A percentile compares a stretch with the other conserved stretches of the same genome.
phyloP scores from a whole-genome alignment of 2,113 vertebrate genomes.

The Solea solea region DNA sequence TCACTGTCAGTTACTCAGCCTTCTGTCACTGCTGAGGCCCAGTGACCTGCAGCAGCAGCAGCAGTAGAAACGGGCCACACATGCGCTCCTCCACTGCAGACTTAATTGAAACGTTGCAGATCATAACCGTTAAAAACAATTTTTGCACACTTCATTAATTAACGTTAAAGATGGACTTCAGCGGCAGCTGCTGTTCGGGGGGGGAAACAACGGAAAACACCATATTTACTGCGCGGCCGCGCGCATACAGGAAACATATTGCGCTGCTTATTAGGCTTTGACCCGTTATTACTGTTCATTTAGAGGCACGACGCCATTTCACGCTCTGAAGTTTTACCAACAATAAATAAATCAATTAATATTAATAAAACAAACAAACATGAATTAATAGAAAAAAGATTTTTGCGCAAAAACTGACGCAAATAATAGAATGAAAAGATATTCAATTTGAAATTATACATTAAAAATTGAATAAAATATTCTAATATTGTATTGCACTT shows the following conservation, averaged over 20 bases:
- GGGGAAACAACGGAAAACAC: constrained; percentile 77
- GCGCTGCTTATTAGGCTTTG: constrained; percentile 27
- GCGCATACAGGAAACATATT: constrained; percentile 53
- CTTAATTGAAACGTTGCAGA: constrained; percentile 85
- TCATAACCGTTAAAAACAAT: constrained; percentile 86
- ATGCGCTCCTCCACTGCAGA: constrained; percentile 52
- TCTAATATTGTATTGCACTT: too few relatives aligned
- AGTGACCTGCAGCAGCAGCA: not conserved
- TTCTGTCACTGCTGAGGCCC: constrained; percentile 48
- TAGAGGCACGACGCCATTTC: not conserved
- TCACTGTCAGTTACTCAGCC: constrained; percentile 63
- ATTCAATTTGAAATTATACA: too few relatives aligned
- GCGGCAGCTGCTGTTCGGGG: constrained; percentile 85
- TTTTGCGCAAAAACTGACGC: too few relatives aligned
- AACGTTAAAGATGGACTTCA: constrained; percentile 85
- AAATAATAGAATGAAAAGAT: too few relatives aligned
- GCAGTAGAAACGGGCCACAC: constrained; percentile 26
- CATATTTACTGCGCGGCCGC: constrained; percentile 46
- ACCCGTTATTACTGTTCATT: constrained; percentile 35
- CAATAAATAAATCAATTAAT: too few relatives aligned
- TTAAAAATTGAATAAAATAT: too few relatives aligned
- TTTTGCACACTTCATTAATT: constrained; percentile 90
- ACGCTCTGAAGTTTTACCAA: not conserved
- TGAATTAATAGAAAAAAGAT: not conserved
- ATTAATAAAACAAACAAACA: not conserved